A percentile compares a stretch with the other conserved stretches of the same genome.
These are phyloP conservation scores for Toxotes jaculatrix DNA, from an alignment of 2,113 vertebrate species.

Conservation along the genomic window DNA sequence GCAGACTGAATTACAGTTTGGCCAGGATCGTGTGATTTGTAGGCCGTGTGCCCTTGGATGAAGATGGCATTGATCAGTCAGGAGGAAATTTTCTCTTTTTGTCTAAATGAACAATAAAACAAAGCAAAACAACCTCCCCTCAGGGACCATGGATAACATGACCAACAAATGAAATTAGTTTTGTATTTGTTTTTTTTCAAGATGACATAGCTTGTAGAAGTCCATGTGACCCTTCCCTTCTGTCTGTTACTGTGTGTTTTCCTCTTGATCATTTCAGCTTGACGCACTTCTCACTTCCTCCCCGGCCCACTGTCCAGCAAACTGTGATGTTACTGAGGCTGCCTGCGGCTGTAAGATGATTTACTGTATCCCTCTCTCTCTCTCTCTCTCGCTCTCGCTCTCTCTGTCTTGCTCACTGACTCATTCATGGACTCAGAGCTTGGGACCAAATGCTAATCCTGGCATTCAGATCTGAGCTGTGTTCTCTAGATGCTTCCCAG, in stretches of 20 bases:
- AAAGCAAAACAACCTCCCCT: neutral
- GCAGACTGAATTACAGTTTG: constrained; percentile 15
- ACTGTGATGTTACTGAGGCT: constrained; percentile 68
- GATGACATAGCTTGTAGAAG: constrained; percentile 17
- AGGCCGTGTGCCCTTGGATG: constrained; percentile 40
- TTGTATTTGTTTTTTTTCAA: neutral
- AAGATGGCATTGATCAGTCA: constrained; percentile 31
- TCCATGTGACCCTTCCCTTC: constrained; percentile 14
- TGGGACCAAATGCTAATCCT: constrained; percentile 73
- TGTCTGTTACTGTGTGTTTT: constrained; percentile 42
- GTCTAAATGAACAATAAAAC: neutral
- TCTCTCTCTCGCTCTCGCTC: constrained; percentile 23
- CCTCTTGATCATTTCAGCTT: constrained; percentile 63
- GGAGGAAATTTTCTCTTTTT: constrained; percentile 2
- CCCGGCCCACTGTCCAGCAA: constrained; percentile 64
- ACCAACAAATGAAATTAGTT: neutral
- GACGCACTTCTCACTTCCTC: constrained; percentile 69
- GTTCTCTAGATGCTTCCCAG: constrained; percentile 47
- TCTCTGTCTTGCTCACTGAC: constrained; percentile 62
- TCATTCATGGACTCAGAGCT: constrained; percentile 67
- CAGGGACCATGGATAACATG: neutral
- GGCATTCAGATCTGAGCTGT: constrained; percentile 67
- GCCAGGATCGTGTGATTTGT: constrained; percentile 29
- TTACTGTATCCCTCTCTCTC: constrained; percentile 55
- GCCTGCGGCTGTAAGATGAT: constrained; percentile 69